Base-by-base conservation (phyloP, 2,797 vertebrate species). In the Ptychadena robeensis region DNA sequence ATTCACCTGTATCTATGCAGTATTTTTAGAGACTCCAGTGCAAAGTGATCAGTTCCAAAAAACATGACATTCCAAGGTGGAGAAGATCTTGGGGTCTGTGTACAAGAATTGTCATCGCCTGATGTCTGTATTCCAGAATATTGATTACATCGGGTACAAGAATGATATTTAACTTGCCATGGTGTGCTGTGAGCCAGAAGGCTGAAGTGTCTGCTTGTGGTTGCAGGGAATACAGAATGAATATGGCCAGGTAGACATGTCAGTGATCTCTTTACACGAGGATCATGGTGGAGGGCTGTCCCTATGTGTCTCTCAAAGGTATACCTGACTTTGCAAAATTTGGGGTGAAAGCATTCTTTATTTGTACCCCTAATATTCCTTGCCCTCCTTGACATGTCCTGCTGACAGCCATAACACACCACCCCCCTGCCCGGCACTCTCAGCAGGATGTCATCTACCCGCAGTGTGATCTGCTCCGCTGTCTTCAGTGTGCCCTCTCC, bases 41-140 rank as follows among this genome's bases (percentile, higher is more conserved):
- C 94, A 86, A 99, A 98, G 0, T 88, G 87, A 85, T 98, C 97
- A 0, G 96, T 95, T 48, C 97, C 97, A 38, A 98, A 97, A 87
- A 98, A 98, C 11, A 98, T 80, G 3, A 98, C 88, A 10, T 94
- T 92, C 96, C 96, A 97, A 0, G 95, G 95, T 1, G 95, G 95
- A 63, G 88, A 4, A 1, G 44, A 53, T 22, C 44, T 53, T n/a
- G n/a, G n/a, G n/a, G n/a, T n/a, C 14, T 63, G 32, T 57, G 9
- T 3, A 76, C 44, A 38, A 9, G 31, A 9, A 0, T n/a, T 9
- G 32, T 72, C 38, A 28, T 9, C 32, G 3, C 1, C 9, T n/a
- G 30, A 37, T 2, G 6, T 9, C 25, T 6, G 57, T 12, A 2
- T 22, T 3, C 53, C 40, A 48, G 14, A 48, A n/a, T n/a, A n/a